Evolutionary conservation across 2,797 vertebrate species (phyloP).

Genomic region (Oreonectes daqikongensis): DNA sequence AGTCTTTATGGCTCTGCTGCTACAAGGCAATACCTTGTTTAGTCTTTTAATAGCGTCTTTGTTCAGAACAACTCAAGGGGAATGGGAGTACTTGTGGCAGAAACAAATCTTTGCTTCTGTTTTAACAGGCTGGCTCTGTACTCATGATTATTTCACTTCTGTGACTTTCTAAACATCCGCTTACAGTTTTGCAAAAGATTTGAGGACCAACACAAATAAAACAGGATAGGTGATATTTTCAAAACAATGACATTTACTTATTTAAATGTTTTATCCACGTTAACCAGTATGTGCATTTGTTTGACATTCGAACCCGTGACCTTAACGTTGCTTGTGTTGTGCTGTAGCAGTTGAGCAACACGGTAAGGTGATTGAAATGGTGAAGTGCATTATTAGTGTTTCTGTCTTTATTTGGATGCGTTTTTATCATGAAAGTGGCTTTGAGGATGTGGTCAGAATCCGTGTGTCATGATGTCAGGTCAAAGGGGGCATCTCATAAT

Average conservation of each 20-base stretch:
- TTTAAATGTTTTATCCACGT: too few species aligned
- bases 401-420: too few species aligned
- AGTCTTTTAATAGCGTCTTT: slow-evolving; percentile 36
- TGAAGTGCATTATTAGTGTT: too few species aligned
- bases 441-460: slow-evolving; percentile 41
- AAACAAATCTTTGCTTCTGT: slow-evolving; percentile 36
- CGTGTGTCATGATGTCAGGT: slow-evolving; percentile 56
- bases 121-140: slow-evolving; percentile 28
- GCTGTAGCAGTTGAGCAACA: too few species aligned
- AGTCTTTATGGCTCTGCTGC: slow-evolving; percentile 24
- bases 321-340: too few species aligned
- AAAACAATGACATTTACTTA: too few species aligned
- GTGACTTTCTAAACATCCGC: not conserved
- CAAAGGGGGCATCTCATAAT: slow-evolving; percentile 61
- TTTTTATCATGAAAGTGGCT: too few species aligned
- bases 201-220: not conserved
- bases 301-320: too few species aligned
- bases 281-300: too few species aligned
- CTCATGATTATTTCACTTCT: slow-evolving; percentile 16
- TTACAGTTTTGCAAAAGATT: not conserved
- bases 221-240: not conserved
- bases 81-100: slow-evolving; percentile 14
- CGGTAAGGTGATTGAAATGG: too few species aligned
- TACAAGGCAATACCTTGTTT: slow-evolving; percentile 44
- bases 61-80: slow-evolving; percentile 16